Conservation (phyloP, 2,797 vertebrate genomes). For the Sternotherus odoratus region DNA sequence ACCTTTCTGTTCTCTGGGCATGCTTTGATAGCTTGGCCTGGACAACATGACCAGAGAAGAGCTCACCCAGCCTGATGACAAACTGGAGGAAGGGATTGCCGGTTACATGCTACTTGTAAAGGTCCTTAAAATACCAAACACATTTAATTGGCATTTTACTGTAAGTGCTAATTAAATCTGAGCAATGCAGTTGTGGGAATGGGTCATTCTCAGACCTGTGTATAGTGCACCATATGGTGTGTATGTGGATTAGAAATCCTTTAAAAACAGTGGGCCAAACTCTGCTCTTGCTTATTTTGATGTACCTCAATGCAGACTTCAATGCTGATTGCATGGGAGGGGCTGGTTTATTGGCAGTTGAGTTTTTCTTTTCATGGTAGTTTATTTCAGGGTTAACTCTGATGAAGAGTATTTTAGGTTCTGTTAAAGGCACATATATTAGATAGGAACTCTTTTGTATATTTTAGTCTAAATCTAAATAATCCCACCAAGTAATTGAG, state of each 20-base stretch:
- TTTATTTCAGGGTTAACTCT: background rate
- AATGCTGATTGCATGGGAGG: background rate
- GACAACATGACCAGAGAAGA: background rate
- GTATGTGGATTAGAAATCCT: background rate
- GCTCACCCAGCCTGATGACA: background rate
- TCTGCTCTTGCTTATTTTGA: accelerated
- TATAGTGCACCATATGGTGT: background rate
- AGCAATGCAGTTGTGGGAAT: background rate
- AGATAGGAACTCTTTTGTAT: background rate
- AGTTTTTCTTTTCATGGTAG: background rate
- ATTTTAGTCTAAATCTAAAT: conserved; percentile 1
- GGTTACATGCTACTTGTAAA: background rate
- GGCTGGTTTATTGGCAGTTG: background rate
- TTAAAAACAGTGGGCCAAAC: background rate
- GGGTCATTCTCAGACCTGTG: background rate
- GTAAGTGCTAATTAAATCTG: background rate
- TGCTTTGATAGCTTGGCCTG: background rate
- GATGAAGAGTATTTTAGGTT: too few species aligned
- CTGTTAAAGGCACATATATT: background rate
- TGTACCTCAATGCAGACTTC: background rate
- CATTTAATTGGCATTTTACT: background rate
- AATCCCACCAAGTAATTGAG: conserved; percentile 16
- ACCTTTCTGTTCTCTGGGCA: too few species aligned
- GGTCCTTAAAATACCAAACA: background rate
- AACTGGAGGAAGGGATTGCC: background rate